Base-by-base conservation (phyloP, 2,113 vertebrate genomes). In the Chiloscyllium plagiosum region DNA sequence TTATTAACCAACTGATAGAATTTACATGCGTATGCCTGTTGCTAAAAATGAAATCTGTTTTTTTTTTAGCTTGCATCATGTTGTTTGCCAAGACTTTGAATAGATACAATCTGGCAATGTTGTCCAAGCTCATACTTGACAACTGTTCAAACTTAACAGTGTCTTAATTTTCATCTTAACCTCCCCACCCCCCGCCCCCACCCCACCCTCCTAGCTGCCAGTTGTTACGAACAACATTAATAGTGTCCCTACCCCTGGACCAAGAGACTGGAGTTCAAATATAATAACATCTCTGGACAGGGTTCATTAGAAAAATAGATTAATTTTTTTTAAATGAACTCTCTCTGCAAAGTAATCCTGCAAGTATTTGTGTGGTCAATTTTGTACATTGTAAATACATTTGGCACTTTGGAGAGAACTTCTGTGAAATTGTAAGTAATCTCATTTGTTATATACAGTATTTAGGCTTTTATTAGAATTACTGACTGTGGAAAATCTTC, bases 1-100 rank as follows among this genome's bases (percentile, higher is more conserved):
- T 96, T 97, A 96, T 96, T 97, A 97, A 97, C 96, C 97, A 96
- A 66, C 96, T 97, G 96, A 87, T 42, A 97, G 96, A 98, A 97
- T 95, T 97, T 96, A 96, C 97, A 97, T 3, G 50, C 80, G 96
- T 78, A 96, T 97, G 96, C 50, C 47, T 95, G 76, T 87, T 96
- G 95, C 97, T 97, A 97, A 96, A 97, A 97, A 95, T 96, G 96
- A 96, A 96, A 24, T 17, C 19, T 37, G 20, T 20, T 70, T 96
- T 96, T 96, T 94, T 94, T 66, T 42, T 94, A 94, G n/a, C n/a
- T 69, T 94, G 65, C 37, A 24, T 94, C 92, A 42, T 22, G n/a
- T n/a, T 20, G 90, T 61, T 93, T 93, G 56, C 33, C 33, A 66
- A 93, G 17, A 37, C 65, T 94, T 42, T 68, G 92, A 94, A 66